A percentile compares a stretch with the other conserved stretches of the same genome.
These are phyloP conservation scores for Parnassius smintheus DNA, from an alignment of 2,888 invertebrate species.

Conservation along the genomic window DNA sequence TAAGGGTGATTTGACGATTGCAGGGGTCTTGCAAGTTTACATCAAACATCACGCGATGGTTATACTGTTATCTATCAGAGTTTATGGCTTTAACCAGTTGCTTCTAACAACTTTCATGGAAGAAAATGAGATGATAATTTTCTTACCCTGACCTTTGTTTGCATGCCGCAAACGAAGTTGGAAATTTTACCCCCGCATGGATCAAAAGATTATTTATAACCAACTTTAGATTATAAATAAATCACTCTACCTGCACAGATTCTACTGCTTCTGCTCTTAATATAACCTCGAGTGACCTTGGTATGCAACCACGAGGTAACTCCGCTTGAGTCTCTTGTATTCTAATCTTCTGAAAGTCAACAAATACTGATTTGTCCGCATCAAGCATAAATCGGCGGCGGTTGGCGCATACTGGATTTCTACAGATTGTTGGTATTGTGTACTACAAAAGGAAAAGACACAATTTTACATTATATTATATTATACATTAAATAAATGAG, in stretches of 20 bases:
- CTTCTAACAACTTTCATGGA: no score
- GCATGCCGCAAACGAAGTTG: no score
- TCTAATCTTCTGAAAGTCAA: constrained; percentile 98
- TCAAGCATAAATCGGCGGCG: constrained; percentile 94
- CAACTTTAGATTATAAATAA: no score
- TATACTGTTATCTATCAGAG: no score
- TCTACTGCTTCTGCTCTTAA: constrained; percentile 98
- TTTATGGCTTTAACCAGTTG: no score
- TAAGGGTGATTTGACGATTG: no score
- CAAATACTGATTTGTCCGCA: constrained; percentile 95
- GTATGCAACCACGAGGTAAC: constrained; percentile 97
- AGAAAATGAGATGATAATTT: no score
- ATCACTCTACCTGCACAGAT: constrained; percentile 88
- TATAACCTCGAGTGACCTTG: constrained; percentile 96
- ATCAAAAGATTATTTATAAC: no score
- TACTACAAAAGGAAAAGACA: constrained; percentile 77
- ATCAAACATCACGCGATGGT: no score
- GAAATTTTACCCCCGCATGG: no score
- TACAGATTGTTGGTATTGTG: constrained; percentile 96
- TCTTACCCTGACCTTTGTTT: no score
- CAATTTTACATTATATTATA: background rate
- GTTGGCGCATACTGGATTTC: constrained; percentile 97
- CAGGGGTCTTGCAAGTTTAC: no score
- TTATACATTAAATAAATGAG: background rate
- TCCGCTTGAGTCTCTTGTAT: constrained; percentile 99